A percentile compares a stretch with the other conserved stretches of the same genome.
Evolutionary conservation across 2,888 invertebrate species (phyloP).

Genomic region (Patella pellucida): DNA sequence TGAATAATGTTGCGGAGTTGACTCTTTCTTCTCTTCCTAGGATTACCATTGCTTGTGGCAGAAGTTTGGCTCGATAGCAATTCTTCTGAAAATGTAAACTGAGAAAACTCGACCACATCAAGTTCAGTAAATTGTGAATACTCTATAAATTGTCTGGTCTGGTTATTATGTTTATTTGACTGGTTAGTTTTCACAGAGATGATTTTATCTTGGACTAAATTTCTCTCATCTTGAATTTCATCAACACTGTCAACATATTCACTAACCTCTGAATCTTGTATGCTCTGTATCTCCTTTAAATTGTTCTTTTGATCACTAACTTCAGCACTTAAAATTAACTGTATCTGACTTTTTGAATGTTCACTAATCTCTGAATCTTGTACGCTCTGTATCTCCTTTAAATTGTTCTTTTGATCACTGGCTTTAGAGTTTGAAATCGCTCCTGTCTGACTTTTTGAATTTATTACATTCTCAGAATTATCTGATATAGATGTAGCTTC

Average conservation of each 20-base stretch:
- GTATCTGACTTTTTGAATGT: neutral
- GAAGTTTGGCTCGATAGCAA: constrained; percentile 30
- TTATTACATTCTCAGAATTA: neutral
- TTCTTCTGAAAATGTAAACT: constrained; percentile 36
- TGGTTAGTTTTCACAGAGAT: neutral
- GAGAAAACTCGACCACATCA: constrained; percentile 38
- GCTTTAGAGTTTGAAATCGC: neutral
- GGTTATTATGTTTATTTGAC: neutral
- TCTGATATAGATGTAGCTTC: neutral
- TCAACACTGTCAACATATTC: neutral
- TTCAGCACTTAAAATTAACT: neutral
- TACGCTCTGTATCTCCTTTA: neutral
- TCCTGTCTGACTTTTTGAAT: neutral
- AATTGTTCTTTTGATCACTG: neutral
- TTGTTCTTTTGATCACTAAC: neutral
- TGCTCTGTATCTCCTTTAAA: neutral
- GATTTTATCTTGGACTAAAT: neutral
- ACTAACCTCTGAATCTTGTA: neutral
- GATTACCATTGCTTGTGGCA: neutral
- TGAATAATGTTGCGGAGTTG: constrained; percentile 28
- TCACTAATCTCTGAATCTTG: neutral
- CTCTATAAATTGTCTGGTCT: neutral
- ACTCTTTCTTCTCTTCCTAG: constrained; percentile 14
- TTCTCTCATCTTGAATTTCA: neutral
- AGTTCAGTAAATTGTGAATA: constrained; percentile 38